Evolutionary conservation across 2,888 invertebrate genomes (phyloP).

Genomic region (Frankliniella fusca): DNA sequence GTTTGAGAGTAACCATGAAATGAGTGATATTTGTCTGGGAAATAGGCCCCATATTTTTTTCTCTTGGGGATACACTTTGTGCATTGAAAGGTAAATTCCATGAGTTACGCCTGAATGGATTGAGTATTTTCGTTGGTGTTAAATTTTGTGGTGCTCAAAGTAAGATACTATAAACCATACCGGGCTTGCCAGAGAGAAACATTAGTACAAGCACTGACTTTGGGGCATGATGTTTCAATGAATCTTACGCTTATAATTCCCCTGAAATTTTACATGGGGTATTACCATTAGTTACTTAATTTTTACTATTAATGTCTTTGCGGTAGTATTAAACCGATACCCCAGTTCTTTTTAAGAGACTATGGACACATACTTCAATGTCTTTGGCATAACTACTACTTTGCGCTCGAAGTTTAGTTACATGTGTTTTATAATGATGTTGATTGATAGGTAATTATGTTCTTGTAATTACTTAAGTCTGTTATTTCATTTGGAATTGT

Average conservation of each 20-base stretch:
- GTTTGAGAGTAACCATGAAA: background rate
- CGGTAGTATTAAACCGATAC: background rate
- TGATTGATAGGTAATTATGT: too few relatives aligned
- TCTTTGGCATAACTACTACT: too few relatives aligned
- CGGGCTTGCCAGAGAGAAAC: background rate
- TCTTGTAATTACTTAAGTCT: too few relatives aligned
- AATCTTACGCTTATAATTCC: conserved; percentile 25
- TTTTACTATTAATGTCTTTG: conserved; percentile 11
- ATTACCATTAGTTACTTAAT: conserved; percentile 25
- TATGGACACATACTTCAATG: background rate
- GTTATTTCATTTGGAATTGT: too few relatives aligned
- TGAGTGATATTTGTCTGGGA: background rate
- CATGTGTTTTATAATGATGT: too few relatives aligned
- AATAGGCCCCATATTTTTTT: background rate
- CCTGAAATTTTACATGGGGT: background rate
- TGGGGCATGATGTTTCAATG: conserved; percentile 19
- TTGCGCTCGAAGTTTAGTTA: too few relatives aligned
- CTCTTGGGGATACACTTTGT: background rate
- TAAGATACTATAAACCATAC: background rate
- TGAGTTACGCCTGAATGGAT: background rate
- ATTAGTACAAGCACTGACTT: conserved; percentile 8
- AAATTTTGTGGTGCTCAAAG: conserved; percentile 15
- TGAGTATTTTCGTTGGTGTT: background rate
- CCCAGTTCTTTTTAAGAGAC: background rate
- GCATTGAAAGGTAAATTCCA: background rate